Evolutionary conservation across 1,140 invertebrate genomes (phyloP), one percentile per base, ranked within the genome.

Genomic region (Aethina tumida): DNA sequence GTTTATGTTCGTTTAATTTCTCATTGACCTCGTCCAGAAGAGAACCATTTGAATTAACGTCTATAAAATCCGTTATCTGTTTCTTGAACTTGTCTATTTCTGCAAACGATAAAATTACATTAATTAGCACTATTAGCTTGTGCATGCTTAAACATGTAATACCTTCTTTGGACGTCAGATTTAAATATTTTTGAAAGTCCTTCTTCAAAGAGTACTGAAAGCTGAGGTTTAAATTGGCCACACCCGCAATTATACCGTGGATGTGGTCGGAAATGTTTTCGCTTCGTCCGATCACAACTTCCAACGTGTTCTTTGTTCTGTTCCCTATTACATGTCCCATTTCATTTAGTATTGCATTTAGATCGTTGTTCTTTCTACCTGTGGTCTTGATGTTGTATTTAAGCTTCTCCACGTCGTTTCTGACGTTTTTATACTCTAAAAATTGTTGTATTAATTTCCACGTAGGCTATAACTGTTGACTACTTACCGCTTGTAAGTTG

Each of bases 181-280:
- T 46, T 17, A 41, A 15, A 41, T 42, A 54, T 22, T 46, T 53
- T 14, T 58, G 21, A 19, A 41, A 54, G 4, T 38, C 60, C 21
- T 66, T 56, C 8, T 58, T 52, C 27, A 71, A 39, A 39, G 66
- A 59, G 40, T 70, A 67, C 10, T 60, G 53, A 16, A 58, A 62
- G 1, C 56, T 49, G 3, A 66, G 49, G 16, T 70, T 56, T 22
- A 74, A 54, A 25, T 68, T 63, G 2, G 62, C 62, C 4, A 69
- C 67, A 35, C 69, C 62, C 16, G 69, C 64, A 22, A 69, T 65
- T 20, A 75, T 56, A 0, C 61, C 60, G 3, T 66, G 53, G 53
- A 73, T 70, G 16, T 66, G 61, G 2, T 69, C 64, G 2, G 63
- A 59, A 2, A 61, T 51, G 5, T 67, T 39, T n/a, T 59, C 58